Evolutionary conservation across 2,888 invertebrate species (phyloP).

Genomic region (Hipparchia sbordonii): DNA sequence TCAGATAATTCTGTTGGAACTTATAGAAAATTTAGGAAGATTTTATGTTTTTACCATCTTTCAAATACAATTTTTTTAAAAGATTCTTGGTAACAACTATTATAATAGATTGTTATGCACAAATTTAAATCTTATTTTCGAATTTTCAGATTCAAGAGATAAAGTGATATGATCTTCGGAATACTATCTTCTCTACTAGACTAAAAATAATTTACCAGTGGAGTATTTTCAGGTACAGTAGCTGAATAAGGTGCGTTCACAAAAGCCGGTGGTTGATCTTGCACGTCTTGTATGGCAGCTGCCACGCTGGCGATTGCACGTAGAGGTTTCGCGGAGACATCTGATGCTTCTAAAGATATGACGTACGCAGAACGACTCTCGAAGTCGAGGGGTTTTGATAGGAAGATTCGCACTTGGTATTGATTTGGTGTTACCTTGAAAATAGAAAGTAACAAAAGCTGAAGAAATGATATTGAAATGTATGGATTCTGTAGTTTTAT

Average conservation of each 20-base stretch:
- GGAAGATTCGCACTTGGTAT: constrained; percentile 86
- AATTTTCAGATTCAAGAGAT: no score
- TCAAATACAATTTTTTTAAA: no score
- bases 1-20: background rate
- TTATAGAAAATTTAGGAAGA: no score
- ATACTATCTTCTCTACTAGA: background rate
- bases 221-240: constrained; percentile 88
- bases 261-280: constrained; percentile 92
- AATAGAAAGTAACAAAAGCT: background rate
- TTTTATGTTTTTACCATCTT: no score
- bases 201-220: constrained; percentile 69
- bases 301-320: constrained; percentile 88
- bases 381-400: constrained; percentile 88
- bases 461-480: no score
- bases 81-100: no score
- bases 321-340: constrained; percentile 85
- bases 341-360: constrained; percentile 86
- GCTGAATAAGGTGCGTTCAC: constrained; percentile 91
- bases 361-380: constrained; percentile 89
- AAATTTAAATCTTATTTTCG: no score
- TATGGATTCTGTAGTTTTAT: no score
- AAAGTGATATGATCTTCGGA: no score
- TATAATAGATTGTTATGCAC: no score
- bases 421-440: constrained; percentile 85
- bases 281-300: constrained; percentile 89